phyloP scores from a whole-genome alignment of 2,888 invertebrate genomes.

The Plutella xylostella region DNA sequence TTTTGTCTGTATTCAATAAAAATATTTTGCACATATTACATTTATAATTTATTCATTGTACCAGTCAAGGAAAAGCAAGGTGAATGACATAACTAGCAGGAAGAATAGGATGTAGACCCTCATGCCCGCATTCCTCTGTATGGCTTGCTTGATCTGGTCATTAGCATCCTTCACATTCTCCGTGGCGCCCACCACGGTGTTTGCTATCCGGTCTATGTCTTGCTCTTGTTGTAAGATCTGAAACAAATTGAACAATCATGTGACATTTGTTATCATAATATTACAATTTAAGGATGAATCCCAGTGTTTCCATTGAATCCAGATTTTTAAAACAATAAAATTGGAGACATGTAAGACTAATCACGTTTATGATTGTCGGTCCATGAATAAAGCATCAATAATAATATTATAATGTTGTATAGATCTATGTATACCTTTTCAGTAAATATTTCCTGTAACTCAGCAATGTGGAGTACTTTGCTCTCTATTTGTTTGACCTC shows the following conservation, averaged over 20 bases:
- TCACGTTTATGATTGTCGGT: no score
- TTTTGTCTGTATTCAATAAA: no score
- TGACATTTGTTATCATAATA: no score
- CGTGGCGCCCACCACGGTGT: constrained; percentile 89
- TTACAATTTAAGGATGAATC: no score
- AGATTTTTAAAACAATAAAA: no score
- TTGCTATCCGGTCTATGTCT: constrained; percentile 91
- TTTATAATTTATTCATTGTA: constrained; percentile 81
- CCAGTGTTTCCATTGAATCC: no score
- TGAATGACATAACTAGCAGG: constrained; percentile 94
- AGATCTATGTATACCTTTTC: constrained; percentile 92
- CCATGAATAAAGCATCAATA: not conserved
- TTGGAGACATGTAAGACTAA: no score
- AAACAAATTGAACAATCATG: constrained; percentile 22
- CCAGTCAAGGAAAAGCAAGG: constrained; percentile 97
- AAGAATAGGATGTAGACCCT: constrained; percentile 96
- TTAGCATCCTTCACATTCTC: constrained; percentile 97
- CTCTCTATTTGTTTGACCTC: constrained; percentile 92
- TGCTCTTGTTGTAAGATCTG: constrained; percentile 91
- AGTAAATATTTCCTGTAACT: constrained; percentile 94
- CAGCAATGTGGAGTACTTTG: constrained; percentile 95
- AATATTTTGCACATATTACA: not conserved
- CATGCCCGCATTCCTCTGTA: constrained; percentile 95
- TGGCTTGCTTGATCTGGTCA: constrained; percentile 96
- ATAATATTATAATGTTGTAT: no score